A percentile compares a stretch with the other conserved stretches of the same genome.
Conservation (phyloP, 1,140 invertebrate species). For the Cyclargus thomasi region DNA sequence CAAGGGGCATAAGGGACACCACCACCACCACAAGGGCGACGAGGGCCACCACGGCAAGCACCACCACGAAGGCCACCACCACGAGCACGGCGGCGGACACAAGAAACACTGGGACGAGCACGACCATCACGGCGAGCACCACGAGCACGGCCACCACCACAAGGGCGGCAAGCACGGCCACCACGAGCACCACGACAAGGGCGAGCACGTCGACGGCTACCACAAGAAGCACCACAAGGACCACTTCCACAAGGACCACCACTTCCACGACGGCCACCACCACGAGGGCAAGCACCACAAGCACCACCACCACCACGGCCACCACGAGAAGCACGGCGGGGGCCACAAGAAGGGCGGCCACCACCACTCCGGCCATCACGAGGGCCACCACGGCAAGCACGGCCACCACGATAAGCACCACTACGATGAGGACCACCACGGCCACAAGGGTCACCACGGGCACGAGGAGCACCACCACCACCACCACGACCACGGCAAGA, state of each 20-base stretch:
- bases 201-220: conserved; percentile 78
- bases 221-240: conserved; percentile 82
- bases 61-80: conserved; percentile 77
- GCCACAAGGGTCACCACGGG: conserved; percentile 80
- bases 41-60: conserved; percentile 81
- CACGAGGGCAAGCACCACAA: conserved; percentile 78
- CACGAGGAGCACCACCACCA: conserved; percentile 80
- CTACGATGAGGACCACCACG: conserved; percentile 75
- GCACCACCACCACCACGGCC: conserved; percentile 76
- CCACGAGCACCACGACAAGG: conserved; percentile 78
- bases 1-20: conserved; percentile 75
- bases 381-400: conserved; percentile 78
- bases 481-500: conserved; percentile 79
- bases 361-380: conserved; percentile 77
- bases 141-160: conserved; percentile 79
- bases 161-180: conserved; percentile 79
- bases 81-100: conserved; percentile 78
- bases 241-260: conserved; percentile 83
- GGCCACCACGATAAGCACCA: conserved; percentile 78
- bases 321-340: conserved; percentile 76
- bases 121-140: conserved; percentile 79
- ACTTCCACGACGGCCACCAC: conserved; percentile 81
- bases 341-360: conserved; percentile 79
- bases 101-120: conserved; percentile 81
- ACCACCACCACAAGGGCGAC: conserved; percentile 78